Base-by-base conservation (phyloP, 2,113 vertebrate genomes). In the Oryzias woworae region DNA sequence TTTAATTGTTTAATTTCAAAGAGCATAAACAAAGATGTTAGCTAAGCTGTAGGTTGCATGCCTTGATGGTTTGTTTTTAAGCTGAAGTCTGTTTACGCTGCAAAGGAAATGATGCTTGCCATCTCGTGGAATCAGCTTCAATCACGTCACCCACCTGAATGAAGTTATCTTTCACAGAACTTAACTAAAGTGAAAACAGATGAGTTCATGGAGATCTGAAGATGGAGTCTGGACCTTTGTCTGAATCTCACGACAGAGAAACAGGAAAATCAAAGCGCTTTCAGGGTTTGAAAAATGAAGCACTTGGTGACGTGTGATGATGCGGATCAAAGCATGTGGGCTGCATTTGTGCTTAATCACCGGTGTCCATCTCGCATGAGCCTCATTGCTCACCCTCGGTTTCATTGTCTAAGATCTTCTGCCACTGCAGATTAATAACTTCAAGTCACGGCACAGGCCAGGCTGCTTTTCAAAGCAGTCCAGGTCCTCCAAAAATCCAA, bases 341-440 rank as follows among this genome's bases (percentile, higher is more conserved):
- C 41, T 41, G 43, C 42, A 59, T 44, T 7, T 60, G 60, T 20
- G 64, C 56, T 78, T 53, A 65, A 68, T 53, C 50, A 47, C 0
- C 26, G 41, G 50, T 63, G 16, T 71, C 45, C 45, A 45, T 53
- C 14, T 28, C 59, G 45, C 55, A 56, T 3, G 4, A 48, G 28
- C 47, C 43, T 69, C 51, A 53, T 45, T 73, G 47, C 44, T 61
- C 42, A 28, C 36, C 10, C 36, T 36, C 10, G 31, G 24, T 14
- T 12, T 66, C 48, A 46, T 16, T 53, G 43, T 20, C 56, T 16
- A 36, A 55, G 17, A 28, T 41, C 26, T 15, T 55, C 52, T 55
- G 14, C 17, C n/a, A 15, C 53, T 14, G 24, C 5, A 50, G 48
- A 23, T 43, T 15, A 47, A 60, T 51, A 31, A 50, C 49, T 53